These are phyloP conservation scores for Ferrisia virgata DNA, from an alignment of 2,888 invertebrate genomes.

Conservation along the genomic window DNA sequence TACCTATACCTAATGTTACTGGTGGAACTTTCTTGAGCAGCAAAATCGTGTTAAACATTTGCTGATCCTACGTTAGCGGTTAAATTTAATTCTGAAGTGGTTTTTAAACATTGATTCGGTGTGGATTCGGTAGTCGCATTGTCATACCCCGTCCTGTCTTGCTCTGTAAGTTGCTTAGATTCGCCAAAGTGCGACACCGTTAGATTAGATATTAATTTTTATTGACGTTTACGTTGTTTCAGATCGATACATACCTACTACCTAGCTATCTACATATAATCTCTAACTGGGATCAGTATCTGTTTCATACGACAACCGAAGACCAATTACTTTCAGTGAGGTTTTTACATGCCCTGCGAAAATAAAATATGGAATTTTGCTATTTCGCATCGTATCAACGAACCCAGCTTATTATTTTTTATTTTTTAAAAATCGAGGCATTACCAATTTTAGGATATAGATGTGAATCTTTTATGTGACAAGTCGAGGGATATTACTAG, in stretches of 20 bases:
- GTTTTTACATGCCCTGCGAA: not conserved
- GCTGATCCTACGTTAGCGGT: not conserved
- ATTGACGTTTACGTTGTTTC: not conserved
- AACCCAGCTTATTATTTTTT: not conserved
- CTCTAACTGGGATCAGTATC: not conserved
- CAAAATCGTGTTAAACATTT: not conserved
- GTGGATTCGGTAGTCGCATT: not conserved
- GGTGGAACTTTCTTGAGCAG: too few relatives aligned
- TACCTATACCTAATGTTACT: too few relatives aligned
- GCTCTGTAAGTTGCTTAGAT: not conserved
- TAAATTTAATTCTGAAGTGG: too few relatives aligned
- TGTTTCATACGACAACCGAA: not conserved
- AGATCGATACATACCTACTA: not conserved
- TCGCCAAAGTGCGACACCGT: not conserved
- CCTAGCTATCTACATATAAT: not conserved
- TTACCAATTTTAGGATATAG: conserved; percentile 18
- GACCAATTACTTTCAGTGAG: not conserved
- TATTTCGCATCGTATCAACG: not conserved
- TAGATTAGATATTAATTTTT: not conserved
- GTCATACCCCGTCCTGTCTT: not conserved
- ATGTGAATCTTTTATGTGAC: conserved; percentile 36
- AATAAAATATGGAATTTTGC: not conserved
- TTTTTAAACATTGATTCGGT: not conserved
- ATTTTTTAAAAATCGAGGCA: not conserved
- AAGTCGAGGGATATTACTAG: conserved; percentile 39